These are phyloP conservation scores for Lycopodina hypogea DNA, from an alignment of 37 sponge, comb jelly and placozoan genomes.

Conservation along the genomic window DNA sequence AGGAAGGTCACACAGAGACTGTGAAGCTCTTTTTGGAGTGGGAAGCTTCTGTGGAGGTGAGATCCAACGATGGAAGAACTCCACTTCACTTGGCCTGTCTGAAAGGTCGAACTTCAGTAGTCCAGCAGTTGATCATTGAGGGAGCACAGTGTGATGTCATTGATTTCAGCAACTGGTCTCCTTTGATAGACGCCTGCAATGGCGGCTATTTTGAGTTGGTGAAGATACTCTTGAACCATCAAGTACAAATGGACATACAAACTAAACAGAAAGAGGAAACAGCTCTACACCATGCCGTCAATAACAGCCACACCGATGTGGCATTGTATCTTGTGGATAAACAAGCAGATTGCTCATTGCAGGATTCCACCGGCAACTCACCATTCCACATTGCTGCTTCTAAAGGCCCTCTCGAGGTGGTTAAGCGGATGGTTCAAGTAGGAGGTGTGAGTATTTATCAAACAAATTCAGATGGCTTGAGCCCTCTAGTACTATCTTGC, in stretches of 20 bases:
- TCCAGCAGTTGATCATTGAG: constrained; percentile 47
- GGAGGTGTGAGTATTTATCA: constrained; percentile 39
- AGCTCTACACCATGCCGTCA: constrained; percentile 61
- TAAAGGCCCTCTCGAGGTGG: constrained; percentile 48
- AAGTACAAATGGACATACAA: constrained; percentile 57
- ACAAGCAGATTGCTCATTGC: constrained; percentile 23
- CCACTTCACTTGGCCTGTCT: constrained; percentile 69
- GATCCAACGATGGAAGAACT: constrained; percentile 61
- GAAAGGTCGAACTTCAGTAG: constrained; percentile 60
- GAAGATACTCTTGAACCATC: constrained; percentile 68
- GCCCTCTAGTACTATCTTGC: constrained; percentile 60
- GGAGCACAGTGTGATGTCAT: constrained; percentile 61
- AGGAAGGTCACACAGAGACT: constrained; percentile 44
- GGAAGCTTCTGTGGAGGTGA: constrained; percentile 52
- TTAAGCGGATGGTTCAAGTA: constrained; percentile 46
- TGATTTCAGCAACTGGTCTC: constrained; percentile 69
- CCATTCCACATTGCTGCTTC: constrained; percentile 62
- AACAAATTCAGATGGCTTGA: constrained; percentile 20
- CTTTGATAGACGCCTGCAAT: constrained; percentile 69
- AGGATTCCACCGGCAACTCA: constrained; percentile 50
- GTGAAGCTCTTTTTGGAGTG: constrained; percentile 53
- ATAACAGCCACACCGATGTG: constrained; percentile 55
- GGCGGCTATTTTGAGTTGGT: constrained; percentile 77
- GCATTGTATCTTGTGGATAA: constrained; percentile 53
- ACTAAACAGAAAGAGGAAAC: constrained; percentile 55